Evolutionary conservation across 1,140 invertebrate genomes (phyloP).

Genomic region (Radopholus similis): DNA sequence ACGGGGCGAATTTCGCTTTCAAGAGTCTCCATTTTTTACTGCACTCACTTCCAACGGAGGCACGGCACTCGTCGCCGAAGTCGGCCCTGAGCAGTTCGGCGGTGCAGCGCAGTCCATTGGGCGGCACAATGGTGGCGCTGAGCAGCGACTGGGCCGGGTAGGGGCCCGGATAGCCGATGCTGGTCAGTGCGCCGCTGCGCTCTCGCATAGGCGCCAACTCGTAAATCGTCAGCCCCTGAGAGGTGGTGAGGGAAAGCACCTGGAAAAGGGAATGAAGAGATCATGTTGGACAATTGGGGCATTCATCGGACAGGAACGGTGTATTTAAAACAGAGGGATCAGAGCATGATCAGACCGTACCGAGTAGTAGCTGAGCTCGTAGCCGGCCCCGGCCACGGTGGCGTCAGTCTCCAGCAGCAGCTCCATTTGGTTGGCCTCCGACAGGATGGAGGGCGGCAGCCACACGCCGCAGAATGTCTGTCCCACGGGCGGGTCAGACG

Average conservation of each 20-base stretch:
- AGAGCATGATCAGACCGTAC: neutral
- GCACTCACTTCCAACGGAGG: neutral
- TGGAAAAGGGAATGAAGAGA: neutral
- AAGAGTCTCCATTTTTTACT: neutral
- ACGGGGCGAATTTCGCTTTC: neutral
- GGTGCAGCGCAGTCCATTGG: slow-evolving; percentile 31
- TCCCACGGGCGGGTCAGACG: slow-evolving; percentile 29
- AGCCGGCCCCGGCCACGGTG: slow-evolving; percentile 32
- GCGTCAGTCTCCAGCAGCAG: slow-evolving; percentile 37
- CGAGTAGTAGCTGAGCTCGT: slow-evolving; percentile 40
- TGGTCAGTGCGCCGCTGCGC: slow-evolving; percentile 32
- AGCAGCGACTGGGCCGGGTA: slow-evolving; percentile 33
- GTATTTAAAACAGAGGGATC: slow-evolving; percentile 11
- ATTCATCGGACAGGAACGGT: neutral
- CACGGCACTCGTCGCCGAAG: slow-evolving; percentile 13
- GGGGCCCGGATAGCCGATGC: slow-evolving; percentile 35
- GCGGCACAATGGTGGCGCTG: slow-evolving; percentile 32
- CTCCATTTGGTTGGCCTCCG: slow-evolving; percentile 25
- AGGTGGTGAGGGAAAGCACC: slow-evolving; percentile 5
- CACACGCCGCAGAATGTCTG: slow-evolving; percentile 45
- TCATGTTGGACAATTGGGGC: too few species aligned
- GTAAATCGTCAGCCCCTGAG: slow-evolving; percentile 19
- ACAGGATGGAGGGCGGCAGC: slow-evolving; percentile 33
- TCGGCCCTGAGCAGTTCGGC: slow-evolving; percentile 22
- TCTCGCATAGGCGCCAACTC: slow-evolving; percentile 45